Conservation (phyloP, 2,113 vertebrate genomes). For the Zosterops hypoxanthus region DNA sequence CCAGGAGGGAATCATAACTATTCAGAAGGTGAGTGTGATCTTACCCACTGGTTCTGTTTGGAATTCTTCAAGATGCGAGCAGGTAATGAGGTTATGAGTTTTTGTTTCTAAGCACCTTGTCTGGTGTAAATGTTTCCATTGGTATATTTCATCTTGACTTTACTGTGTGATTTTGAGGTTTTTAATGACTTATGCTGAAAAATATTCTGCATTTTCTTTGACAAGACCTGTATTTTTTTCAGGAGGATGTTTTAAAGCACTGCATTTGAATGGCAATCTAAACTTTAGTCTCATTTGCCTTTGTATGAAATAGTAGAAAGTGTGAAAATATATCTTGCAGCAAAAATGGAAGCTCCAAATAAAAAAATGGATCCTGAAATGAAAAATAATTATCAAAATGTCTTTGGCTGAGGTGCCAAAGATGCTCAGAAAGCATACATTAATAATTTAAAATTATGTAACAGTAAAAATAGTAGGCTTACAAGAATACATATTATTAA, state of each 20-base stretch:
- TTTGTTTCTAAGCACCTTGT: neutral
- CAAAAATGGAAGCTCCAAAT: neutral
- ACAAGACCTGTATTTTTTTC: neutral
- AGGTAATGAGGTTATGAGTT: neutral
- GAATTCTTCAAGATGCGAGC: neutral
- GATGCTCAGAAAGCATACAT: neutral
- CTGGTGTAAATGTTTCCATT: neutral
- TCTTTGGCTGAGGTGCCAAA: neutral
- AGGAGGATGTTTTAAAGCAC: rapidly evolving
- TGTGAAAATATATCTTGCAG: neutral
- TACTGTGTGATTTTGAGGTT: neutral
- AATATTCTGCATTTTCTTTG: neutral
- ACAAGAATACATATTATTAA: neutral
- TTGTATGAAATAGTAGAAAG: neutral
- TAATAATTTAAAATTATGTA: neutral
- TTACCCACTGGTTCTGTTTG: neutral
- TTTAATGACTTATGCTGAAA: neutral
- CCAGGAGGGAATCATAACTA: conserved; percentile 90
- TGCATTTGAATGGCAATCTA: neutral
- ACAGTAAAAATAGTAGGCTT: neutral
- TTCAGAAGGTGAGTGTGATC: conserved; percentile 83
- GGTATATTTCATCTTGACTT: neutral
- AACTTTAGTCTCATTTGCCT: neutral
- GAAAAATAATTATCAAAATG: neutral
- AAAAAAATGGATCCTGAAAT: neutral